Conservation (phyloP, 1,140 invertebrate species). For the Saccostrea glomerata region DNA sequence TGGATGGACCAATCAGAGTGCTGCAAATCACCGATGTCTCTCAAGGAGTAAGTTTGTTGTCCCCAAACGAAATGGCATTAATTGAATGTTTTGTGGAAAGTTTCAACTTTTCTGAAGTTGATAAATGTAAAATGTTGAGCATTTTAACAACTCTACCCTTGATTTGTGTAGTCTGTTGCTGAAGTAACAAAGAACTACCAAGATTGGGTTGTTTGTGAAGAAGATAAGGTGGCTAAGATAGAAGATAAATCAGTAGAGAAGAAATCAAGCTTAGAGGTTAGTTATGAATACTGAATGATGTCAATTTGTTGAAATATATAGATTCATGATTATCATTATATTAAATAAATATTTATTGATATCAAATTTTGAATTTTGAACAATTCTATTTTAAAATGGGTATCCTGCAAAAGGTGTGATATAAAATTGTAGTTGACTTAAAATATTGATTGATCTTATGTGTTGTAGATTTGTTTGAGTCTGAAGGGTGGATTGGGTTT, state of each 20-base stretch:
- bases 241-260: neutral
- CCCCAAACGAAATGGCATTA: no score
- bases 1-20: slow-evolving; percentile 96
- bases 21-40: slow-evolving; percentile 89
- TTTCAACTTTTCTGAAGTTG: no score
- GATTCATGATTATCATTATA: no score
- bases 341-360: no score
- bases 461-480: slow-evolving; percentile 70
- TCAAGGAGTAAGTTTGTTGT: slow-evolving; percentile 67
- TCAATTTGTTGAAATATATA: no score
- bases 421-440: no score
- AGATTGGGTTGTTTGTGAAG: slow-evolving; percentile 13
- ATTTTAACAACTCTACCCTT: neutral
- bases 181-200: slow-evolving; percentile 20
- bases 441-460: neutral
- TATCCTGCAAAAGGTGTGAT: no score
- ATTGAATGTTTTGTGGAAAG: no score
- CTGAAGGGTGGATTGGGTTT: slow-evolving; percentile 87
- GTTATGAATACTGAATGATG: no score
- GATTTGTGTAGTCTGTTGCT: neutral
- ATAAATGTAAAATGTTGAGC: neutral
- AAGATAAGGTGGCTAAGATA: neutral
- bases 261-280: neutral
- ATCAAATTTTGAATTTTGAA: no score
- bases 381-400: no score